Evolutionary conservation across 64 coral and sea anemone genomes (phyloP).

Genomic region (Pocillopora verrucosa): DNA sequence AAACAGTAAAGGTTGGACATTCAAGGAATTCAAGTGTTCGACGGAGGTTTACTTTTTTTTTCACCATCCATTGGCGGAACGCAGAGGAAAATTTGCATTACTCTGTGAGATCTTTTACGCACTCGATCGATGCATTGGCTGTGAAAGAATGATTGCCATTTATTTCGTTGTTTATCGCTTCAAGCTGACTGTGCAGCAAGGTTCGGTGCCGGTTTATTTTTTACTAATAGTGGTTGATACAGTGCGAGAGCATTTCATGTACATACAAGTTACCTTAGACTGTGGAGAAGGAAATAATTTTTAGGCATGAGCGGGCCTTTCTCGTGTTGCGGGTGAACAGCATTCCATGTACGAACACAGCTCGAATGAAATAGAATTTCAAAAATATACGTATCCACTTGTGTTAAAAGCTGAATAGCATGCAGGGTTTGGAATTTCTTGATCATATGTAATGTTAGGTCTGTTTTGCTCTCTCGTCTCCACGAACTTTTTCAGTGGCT

Average conservation of each 20-base stretch:
- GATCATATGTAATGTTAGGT: not conserved
- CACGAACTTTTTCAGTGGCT: not conserved
- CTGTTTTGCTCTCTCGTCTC: conserved; percentile 5
- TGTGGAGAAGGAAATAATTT: not conserved
- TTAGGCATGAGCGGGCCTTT: not conserved
- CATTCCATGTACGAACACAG: conserved; percentile 12
- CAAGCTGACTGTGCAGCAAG: conserved; percentile 30
- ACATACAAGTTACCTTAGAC: not conserved
- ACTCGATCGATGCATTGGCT: conserved; percentile 12
- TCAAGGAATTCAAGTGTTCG: not conserved
- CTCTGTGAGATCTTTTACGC: not conserved
- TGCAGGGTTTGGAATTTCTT: conserved; percentile 32
- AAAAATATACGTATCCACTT: not conserved
- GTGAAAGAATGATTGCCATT: conserved; percentile 50
- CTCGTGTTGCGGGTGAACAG: not conserved
- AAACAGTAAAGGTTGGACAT: not conserved
- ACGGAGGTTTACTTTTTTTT: conserved; percentile 25
- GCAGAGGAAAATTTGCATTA: conserved; percentile 8
- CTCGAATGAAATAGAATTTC: not conserved
- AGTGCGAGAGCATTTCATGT: not conserved
- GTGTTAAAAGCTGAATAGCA: not conserved
- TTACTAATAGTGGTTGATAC: conserved; percentile 10
- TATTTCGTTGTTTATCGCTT: conserved; percentile 20
- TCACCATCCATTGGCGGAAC: not conserved
- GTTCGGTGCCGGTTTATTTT: conserved; percentile 31